phyloP scores from a whole-genome alignment of 2,797 vertebrate species.

The Acanthis flammea region DNA sequence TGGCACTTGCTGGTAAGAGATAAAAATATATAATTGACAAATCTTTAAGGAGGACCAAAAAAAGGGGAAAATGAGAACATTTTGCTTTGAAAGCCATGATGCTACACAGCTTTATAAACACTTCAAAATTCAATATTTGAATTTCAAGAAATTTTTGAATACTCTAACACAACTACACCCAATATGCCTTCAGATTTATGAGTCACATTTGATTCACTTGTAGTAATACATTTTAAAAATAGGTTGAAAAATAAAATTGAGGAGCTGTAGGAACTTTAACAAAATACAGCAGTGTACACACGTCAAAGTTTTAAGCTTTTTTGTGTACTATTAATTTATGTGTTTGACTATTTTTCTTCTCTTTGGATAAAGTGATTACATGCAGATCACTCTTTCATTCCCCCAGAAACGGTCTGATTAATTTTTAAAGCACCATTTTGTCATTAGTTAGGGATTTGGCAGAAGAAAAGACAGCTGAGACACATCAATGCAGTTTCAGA shows the following conservation, averaged over 20 bases:
- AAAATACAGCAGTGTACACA: not conserved
- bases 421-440: slow-evolving; percentile 32
- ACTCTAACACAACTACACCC: not conserved
- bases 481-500: slow-evolving; percentile 9
- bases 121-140: not conserved
- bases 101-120: not conserved
- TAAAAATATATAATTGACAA: not conserved
- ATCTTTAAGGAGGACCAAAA: not conserved
- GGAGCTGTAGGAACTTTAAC: not conserved
- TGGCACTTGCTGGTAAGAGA: not conserved
- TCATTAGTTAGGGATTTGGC: slow-evolving; percentile 22
- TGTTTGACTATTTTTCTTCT: not conserved
- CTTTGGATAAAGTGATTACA: slow-evolving; percentile 3
- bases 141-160: not conserved
- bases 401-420: slow-evolving; percentile 24
- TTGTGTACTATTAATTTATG: not conserved
- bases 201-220: not conserved
- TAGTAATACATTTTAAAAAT: not conserved
- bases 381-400: not conserved
- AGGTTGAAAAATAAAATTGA: not conserved
- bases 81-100: not conserved
- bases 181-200: not conserved
- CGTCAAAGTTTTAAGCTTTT: not conserved
- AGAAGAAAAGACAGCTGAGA: slow-evolving; percentile 15
- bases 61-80: not conserved